A percentile compares a stretch with the other conserved stretches of the same genome.
Evolutionary conservation across 2,113 vertebrate species (phyloP).

Genomic region (Delphinapterus leucas): DNA sequence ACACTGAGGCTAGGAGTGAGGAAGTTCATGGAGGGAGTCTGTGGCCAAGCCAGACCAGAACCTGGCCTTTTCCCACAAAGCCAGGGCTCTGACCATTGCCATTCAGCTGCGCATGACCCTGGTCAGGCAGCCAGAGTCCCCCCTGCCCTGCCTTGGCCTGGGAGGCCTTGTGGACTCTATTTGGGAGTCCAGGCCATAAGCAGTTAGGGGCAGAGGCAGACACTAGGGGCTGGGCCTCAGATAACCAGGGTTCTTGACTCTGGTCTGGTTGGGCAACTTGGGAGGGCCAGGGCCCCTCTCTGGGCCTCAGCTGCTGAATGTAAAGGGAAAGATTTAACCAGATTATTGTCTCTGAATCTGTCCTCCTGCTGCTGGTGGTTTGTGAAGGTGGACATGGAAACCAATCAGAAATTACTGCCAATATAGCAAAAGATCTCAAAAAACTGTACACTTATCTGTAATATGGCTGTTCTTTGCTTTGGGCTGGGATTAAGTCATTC

Average conservation of each 20-base stretch:
- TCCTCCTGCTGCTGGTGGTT: background rate
- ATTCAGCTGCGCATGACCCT: background rate
- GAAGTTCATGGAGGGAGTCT: background rate
- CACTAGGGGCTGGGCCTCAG: background rate
- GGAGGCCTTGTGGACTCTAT: background rate
- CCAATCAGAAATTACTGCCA: background rate
- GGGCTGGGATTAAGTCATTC: background rate
- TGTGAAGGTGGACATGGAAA: background rate
- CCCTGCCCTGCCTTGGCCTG: background rate
- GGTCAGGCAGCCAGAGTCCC: background rate
- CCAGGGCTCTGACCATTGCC: background rate
- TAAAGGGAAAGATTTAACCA: background rate
- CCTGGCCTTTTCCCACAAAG: background rate
- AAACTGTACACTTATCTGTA: background rate
- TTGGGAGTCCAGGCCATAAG: background rate
- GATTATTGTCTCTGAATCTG: background rate
- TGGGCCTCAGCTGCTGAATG: background rate
- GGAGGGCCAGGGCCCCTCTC: background rate
- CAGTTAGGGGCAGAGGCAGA: background rate
- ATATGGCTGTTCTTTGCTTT: conserved; percentile 2
- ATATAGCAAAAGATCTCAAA: background rate
- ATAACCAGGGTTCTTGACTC: background rate
- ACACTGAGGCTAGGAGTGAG: background rate
- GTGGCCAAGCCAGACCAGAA: background rate
- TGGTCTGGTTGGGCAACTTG: background rate